Percentiles rank a stretch among this genome's conserved stretches.
phyloP scores from a whole-genome alignment of 2,113 vertebrate genomes.

The Leucosticte australis region DNA sequence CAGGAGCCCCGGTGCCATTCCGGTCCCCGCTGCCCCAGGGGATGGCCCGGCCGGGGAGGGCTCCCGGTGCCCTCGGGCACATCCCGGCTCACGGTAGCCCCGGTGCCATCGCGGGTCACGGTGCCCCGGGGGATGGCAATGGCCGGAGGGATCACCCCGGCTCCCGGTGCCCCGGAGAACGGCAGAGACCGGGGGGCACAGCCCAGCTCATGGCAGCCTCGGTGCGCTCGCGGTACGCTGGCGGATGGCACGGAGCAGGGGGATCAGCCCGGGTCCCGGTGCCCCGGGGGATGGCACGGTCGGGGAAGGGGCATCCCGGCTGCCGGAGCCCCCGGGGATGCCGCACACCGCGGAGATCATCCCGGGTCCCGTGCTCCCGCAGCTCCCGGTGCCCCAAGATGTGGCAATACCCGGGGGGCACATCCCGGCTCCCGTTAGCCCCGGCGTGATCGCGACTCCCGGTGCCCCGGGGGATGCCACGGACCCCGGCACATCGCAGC shows the following conservation, averaged over 20 bases:
- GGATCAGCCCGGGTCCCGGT: neutral
- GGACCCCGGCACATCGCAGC: neutral
- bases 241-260: neutral
- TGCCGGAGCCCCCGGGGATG: neutral
- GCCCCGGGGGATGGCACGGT: neutral
- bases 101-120: neutral
- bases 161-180: neutral
- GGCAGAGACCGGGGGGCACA: neutral
- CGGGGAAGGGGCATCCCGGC: neutral
- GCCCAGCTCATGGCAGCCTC: neutral
- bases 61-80: neutral
- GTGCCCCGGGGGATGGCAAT: neutral
- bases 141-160: neutral
- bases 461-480: neutral
- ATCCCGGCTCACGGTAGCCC: neutral
- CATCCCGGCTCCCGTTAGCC: neutral
- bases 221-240: neutral
- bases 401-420: neutral
- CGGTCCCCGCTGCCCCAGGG: neutral
- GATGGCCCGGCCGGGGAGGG: neutral
- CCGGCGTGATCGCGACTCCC: neutral
- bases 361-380: neutral
- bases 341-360: neutral
- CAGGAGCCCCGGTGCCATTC: neutral
- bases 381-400: neutral